These are phyloP conservation scores for Arctia plantaginis DNA, from an alignment of 2,888 invertebrate species.

Conservation along the genomic window DNA sequence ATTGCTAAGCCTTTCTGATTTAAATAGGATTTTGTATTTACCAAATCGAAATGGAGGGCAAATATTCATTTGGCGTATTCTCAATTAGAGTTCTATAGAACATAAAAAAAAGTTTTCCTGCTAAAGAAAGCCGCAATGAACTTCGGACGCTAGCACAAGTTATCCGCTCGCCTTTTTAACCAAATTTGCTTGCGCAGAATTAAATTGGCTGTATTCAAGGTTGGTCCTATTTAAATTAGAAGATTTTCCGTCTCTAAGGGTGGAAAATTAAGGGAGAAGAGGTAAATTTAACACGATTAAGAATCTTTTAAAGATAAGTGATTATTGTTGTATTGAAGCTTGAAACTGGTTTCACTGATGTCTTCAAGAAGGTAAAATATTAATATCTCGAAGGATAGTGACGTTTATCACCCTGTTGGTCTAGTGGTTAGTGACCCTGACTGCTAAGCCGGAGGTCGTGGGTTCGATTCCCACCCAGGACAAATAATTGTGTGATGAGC, in stretches of 20 bases:
- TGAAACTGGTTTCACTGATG: neutral
- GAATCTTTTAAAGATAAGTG: neutral
- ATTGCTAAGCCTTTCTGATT: neutral
- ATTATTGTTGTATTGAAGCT: neutral
- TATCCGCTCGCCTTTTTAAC: neutral
- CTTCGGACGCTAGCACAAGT: neutral
- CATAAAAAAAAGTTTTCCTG: neutral
- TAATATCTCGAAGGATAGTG: too few species aligned
- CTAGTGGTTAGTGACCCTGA: too few species aligned
- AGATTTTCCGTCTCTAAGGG: neutral
- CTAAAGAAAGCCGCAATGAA: neutral
- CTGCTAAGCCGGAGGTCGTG: too few species aligned
- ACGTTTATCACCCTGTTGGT: too few species aligned
- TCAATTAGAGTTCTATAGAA: neutral
- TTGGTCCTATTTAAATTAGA: neutral
- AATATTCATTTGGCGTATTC: neutral
- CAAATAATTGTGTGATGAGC: too few species aligned
- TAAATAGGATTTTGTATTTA: conserved; percentile 6
- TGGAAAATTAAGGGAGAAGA: neutral
- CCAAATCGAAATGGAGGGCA: neutral
- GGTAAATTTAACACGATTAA: neutral
- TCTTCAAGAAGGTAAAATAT: too few species aligned
- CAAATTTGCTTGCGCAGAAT: neutral
- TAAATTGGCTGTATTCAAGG: neutral
- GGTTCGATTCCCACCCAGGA: too few species aligned